Evolutionary conservation across 2,888 invertebrate genomes (phyloP).

Genomic region (Mesorhabditis sp.): DNA sequence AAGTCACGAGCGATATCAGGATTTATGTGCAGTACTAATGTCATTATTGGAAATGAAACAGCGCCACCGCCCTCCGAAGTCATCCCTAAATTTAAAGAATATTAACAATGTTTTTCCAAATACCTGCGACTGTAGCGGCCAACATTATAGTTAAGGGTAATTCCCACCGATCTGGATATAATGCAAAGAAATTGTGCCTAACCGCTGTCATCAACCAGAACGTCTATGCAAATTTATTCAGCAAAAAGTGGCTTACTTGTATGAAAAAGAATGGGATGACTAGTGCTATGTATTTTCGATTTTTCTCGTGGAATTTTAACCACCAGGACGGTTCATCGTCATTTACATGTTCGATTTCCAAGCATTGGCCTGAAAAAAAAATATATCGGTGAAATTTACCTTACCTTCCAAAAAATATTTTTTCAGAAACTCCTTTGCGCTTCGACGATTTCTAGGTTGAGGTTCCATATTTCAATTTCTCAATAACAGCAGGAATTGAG

Average conservation of each 20-base stretch:
- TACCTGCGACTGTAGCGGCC: slow-evolving; percentile 54
- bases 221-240: slow-evolving; percentile 15
- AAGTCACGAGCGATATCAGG: slow-evolving; percentile 49
- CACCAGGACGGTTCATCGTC: slow-evolving; percentile 29
- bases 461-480: neutral
- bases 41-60: slow-evolving; percentile 55
- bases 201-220: slow-evolving; percentile 55
- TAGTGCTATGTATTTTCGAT: slow-evolving; percentile 44
- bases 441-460: slow-evolving; percentile 19
- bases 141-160: slow-evolving; percentile 58
- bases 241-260: slow-evolving; percentile 25
- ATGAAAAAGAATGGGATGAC: slow-evolving; percentile 40
- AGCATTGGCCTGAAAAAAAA: slow-evolving; percentile 35
- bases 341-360: slow-evolving; percentile 32
- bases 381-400: neutral
- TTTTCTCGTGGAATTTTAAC: slow-evolving; percentile 36
- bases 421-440: neutral
- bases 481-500: too few relatives aligned
- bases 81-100: slow-evolving; percentile 38
- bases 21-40: slow-evolving; percentile 44
- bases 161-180: slow-evolving; percentile 51
- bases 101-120: neutral
- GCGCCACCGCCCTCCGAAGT: slow-evolving; percentile 54
- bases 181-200: slow-evolving; percentile 44
- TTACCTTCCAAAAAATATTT: slow-evolving; percentile 35